These are phyloP conservation scores for Cirrhinus molitorella DNA, from an alignment of 2,797 vertebrate species.

Conservation along the genomic window DNA sequence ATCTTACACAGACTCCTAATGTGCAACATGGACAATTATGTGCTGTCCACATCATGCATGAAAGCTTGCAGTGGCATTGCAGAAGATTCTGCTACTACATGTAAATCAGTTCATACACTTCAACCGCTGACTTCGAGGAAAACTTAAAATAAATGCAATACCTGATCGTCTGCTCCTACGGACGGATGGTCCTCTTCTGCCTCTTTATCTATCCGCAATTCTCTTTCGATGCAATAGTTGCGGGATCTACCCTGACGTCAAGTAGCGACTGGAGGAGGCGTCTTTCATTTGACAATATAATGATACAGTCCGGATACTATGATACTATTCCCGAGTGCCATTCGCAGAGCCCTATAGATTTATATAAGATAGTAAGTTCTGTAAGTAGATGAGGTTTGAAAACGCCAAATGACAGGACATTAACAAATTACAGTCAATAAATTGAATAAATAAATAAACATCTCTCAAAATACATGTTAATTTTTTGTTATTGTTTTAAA, in stretches of 20 bases:
- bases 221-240: conserved; percentile 41
- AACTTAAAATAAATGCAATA: conserved; percentile 31
- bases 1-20: background rate
- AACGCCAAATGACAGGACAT: background rate
- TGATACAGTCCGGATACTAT: background rate
- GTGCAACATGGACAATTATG: background rate
- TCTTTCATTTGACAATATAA: conserved; percentile 32
- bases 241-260: conserved; percentile 61
- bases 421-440: background rate
- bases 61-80: conserved; percentile 6
- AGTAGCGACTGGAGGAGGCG: conserved; percentile 40
- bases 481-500: too few species aligned
- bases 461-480: background rate
- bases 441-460: background rate
- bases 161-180: conserved; percentile 55
- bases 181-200: conserved; percentile 34
- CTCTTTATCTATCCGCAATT: conserved; percentile 27
- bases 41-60: background rate
- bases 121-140: background rate
- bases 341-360: background rate
- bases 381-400: background rate
- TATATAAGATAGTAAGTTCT: background rate
- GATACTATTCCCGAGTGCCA: background rate
- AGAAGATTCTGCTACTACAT: background rate
- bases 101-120: conserved; percentile 8